phyloP scores from a whole-genome alignment of 2,888 invertebrate species.

The Leptopilina syphax region DNA sequence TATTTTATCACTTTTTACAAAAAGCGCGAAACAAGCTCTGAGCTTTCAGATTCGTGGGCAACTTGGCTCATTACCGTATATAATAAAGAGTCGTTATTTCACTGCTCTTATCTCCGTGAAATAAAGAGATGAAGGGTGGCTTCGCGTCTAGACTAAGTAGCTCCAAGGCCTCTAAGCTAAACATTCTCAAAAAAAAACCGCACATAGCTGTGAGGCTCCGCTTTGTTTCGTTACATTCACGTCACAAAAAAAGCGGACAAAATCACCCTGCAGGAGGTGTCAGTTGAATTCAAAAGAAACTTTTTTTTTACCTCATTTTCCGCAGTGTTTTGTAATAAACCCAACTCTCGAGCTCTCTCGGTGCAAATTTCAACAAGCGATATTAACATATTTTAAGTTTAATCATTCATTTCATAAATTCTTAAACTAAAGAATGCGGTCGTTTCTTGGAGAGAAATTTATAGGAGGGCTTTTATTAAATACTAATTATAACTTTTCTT shows the following conservation, averaged over 20 bases:
- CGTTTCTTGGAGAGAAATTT: too few relatives aligned
- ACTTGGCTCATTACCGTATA: constrained; percentile 65
- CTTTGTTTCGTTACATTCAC: constrained; percentile 20
- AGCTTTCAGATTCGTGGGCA: constrained; percentile 43
- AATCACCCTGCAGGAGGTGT: neutral
- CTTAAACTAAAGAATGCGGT: too few relatives aligned
- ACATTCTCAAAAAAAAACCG: constrained; percentile 2
- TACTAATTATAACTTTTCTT: too few relatives aligned
- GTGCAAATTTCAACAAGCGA: neutral
- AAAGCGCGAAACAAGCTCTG: constrained; percentile 11
- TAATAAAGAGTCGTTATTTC: constrained; percentile 66
- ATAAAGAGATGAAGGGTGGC: constrained; percentile 61
- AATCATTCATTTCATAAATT: neutral
- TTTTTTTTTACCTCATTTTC: neutral
- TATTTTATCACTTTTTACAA: constrained; percentile 30
- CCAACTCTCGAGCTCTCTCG: too few relatives aligned
- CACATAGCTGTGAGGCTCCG: neutral
- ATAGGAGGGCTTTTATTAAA: too few relatives aligned
- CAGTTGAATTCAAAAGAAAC: neutral
- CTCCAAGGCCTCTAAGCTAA: constrained; percentile 25
- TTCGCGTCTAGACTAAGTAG: constrained; percentile 35
- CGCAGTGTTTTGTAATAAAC: neutral
- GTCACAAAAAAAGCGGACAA: neutral
- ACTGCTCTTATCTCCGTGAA: constrained; percentile 63
- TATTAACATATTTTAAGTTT: neutral